phyloP scores from a whole-genome alignment of 2,113 vertebrate genomes.

The Willisornis vidua region DNA sequence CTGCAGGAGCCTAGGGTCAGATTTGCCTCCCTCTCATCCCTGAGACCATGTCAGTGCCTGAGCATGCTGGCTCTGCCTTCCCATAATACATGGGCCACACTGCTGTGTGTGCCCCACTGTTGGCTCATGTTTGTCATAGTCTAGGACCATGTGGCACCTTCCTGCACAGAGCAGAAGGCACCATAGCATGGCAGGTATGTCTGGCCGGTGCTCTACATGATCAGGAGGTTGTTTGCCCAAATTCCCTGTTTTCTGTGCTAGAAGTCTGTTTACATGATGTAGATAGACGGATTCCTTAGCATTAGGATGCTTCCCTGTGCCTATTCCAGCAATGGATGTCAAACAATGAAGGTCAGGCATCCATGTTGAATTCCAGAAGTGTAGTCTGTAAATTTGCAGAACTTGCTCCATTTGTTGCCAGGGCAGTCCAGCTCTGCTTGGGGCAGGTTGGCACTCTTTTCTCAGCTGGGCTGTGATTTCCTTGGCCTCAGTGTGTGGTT shows the following conservation, averaged over 20 bases:
- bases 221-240: not conserved
- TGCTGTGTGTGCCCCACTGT: fast-evolving
- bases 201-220: not conserved
- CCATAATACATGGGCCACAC: not conserved
- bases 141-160: not conserved
- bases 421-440: not conserved
- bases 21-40: not conserved
- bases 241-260: not conserved
- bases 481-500: not conserved
- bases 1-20: fast-evolving
- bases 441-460: fast-evolving
- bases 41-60: not conserved
- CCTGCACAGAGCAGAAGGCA: not conserved
- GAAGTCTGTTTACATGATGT: not conserved
- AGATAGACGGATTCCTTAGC: not conserved
- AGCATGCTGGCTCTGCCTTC: not conserved
- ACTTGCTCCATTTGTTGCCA: not conserved
- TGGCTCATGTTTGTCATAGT: fast-evolving
- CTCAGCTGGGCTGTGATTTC: not conserved
- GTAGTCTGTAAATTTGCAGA: not conserved
- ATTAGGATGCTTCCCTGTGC: not conserved
- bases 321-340: not conserved
- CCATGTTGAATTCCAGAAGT: not conserved
- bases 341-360: not conserved
- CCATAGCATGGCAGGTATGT: not conserved